Base-by-base conservation (phyloP, 1,140 invertebrate genomes). In the Telenomus remus region DNA sequence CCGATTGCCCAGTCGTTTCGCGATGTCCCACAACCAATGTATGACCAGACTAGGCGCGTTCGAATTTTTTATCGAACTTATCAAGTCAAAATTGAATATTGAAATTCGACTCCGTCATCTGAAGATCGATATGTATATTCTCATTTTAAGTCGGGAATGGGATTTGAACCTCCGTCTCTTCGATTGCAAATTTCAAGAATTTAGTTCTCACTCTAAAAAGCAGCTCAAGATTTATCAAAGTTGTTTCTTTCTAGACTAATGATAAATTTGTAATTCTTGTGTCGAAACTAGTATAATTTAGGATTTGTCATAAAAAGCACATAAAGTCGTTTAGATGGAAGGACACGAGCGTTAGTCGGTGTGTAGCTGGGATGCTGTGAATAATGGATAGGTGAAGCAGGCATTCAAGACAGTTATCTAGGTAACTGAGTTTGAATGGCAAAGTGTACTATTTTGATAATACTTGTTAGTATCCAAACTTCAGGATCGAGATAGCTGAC, bases 361-460 rank as follows among this genome's bases (percentile, higher is more conserved):
- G 6, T 27, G 6, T 27, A 27, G 19, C 19, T 1, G 6, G 19
- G 60, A 44, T 44, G 50, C 16, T 42, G 53, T 2, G 61, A 65
- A 73, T 73, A 73, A 65, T 73, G 49, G 70, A 65, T 57, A 51
- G 61, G 48, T 73, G 44, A 65, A 54, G 42, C 37, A 37, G 54
- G 43, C 8, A 54, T 60, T 55, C 55, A 49, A 65, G 61, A 65
- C 60, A 64, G 54, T 60, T 73, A 73, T 60, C 49, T 65, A 39
- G 70, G 55, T 65, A 73, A 73, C 61, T 54, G 55, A 73, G 54
- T 73, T 73, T 64, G 70, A 73, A 65, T 65, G 44, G 54, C 57
- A 73, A 54, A 60, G 54, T 73, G 61, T 65, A 65, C 69, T 48
- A 65, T 72, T 72, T 64, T 72, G 69, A 65, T 72, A 60, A 65